Base-by-base conservation (phyloP, 2,888 invertebrate species). In the Hermaeophaga mercurialis region DNA sequence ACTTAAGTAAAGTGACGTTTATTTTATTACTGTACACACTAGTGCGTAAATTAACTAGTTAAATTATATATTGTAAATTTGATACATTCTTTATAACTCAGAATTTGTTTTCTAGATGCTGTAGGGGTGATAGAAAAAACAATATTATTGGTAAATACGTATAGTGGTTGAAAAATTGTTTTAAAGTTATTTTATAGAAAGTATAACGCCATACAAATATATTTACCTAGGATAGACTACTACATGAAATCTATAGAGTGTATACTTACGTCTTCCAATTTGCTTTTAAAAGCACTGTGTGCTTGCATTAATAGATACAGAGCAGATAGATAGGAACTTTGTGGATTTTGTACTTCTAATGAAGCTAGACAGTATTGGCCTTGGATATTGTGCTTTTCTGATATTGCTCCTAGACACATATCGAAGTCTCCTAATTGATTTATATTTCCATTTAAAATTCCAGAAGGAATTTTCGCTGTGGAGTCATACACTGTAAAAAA, bases 331-430 rank as follows among this genome's bases (percentile, higher is more conserved):
- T 81, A 78, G 65, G 48, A 80, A 77, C 69, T 82, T 76, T 62
- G 78, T 68, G 70, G 83, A 72, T 64, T 71, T 63, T 82, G 79
- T 6, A 86, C 75, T 59, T 71, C 69, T 28, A 87, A 74, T 60
- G 84, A 83, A 7, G 85, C 82, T 62, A 88, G 75, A 65, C 88
- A 88, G 67, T 88, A 88, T 73, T 86, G 81, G 2, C 86, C 86
- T 36, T 72, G 75, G 43, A 84, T 77, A 11, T 73, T 73, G 34
- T 71, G 71, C 56, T 73, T 75, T 24, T 69, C 61, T 1, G 63
- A 69, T 7, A 63, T 53, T 1, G 73, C 68, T n/a, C 66, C 49
- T 12, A 76, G 58, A 52, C 79, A 79, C 58, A 74, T 64, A 56
- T 79, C 78, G 54, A 77, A 79, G 62, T 79, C 77, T 5, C 79